Conservation (phyloP, 2,888 invertebrate species). For the Drosophila emarginata region DNA sequence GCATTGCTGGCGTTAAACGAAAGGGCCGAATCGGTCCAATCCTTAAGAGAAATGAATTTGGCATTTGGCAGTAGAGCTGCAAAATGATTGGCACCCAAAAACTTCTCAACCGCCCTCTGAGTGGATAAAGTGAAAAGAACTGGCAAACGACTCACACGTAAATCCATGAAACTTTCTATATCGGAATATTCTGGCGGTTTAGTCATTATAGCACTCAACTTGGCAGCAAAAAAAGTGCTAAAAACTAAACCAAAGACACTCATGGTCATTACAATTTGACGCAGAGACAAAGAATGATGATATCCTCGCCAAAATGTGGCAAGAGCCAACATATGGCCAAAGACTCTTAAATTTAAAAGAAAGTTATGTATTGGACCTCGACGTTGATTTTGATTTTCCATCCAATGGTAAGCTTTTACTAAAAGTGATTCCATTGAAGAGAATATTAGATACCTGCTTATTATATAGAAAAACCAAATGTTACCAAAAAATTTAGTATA, state of each 20-base stretch:
- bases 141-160: slow-evolving; percentile 35
- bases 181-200: slow-evolving; percentile 21
- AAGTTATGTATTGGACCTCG: neutral
- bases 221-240: slow-evolving; percentile 10
- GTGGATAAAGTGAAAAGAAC: slow-evolving; percentile 16
- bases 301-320: neutral
- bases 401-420: neutral
- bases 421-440: slow-evolving; percentile 9
- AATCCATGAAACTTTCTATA: slow-evolving; percentile 36
- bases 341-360: neutral
- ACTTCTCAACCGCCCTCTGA: neutral
- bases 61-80: neutral
- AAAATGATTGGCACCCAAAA: slow-evolving; percentile 11
- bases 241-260: slow-evolving; percentile 18
- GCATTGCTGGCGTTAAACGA: slow-evolving; percentile 46
- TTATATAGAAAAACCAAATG: neutral
- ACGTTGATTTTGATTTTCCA: neutral
- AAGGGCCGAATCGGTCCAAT: slow-evolving; percentile 11
- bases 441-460: slow-evolving; percentile 15
- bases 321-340: slow-evolving; percentile 19
- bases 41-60: neutral
- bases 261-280: slow-evolving; percentile 3
- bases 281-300: neutral
- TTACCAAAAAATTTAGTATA: neutral
- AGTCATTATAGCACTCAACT: slow-evolving; percentile 38